Base-by-base conservation (phyloP, 2,888 invertebrate species). In the Thymelicus sylvestris region DNA sequence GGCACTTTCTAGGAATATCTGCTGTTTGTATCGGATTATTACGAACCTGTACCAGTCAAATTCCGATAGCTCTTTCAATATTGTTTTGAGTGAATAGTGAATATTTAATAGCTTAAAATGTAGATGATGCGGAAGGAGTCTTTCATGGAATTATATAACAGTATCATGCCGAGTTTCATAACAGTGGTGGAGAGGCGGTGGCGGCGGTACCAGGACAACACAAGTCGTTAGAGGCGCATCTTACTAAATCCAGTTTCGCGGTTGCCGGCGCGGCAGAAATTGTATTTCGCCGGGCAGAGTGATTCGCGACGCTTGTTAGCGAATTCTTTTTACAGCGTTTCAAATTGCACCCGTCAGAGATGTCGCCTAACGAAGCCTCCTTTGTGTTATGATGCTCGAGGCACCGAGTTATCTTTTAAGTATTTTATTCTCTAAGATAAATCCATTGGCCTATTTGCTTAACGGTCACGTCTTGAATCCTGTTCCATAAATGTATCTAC, bases 251-350 rank as follows among this genome's bases (percentile, higher is more conserved):
- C 63, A 71, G 52, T 74, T 71, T 64, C 66, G 70, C 52, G 66
- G 67, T 62, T 48, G 63, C 62, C 52, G 67, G 57, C 64, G 64
- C 57, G 64, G 57, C 60, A 44, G 59, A 66, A 70, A 70, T 70
- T 60, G 74, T 78, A 75, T 76, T 78, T 74, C 76, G 73, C 68
- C 69, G 64, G 67, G 64, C 66, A 71, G 74, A 72, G 71, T 74
- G 74, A 74, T 73, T 75, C 73, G 73, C 75, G 72, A 74, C 75
- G 74, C 78, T 79, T 79, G 79, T 79, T 78, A 79, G 76, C 64
- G 73, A 73, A 73, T 76, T 75, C 78, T 77, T 78, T 78, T 77
- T 76, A 74, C 71, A 73, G 61, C 76, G 73, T 74, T 76, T 77
- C 76, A 75, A 76, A 78, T 77, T 74, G 74, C 73, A 67, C 66